phyloP scores from a whole-genome alignment of 2,113 vertebrate species.

The Notarius lentiginosus region DNA sequence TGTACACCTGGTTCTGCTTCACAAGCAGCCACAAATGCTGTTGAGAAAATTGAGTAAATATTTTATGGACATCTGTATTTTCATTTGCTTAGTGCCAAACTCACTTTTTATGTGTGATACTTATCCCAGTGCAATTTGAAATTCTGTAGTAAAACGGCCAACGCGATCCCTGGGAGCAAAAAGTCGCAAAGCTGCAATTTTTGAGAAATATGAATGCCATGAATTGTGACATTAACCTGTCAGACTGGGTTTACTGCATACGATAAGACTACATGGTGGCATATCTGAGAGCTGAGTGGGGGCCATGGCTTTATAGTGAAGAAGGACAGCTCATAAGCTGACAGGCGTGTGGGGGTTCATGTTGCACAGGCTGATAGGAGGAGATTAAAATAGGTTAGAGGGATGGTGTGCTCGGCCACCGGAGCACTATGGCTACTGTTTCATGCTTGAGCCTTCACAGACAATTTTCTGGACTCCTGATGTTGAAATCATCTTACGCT shows the following conservation, averaged over 20 bases:
- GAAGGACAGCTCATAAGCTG: conserved; percentile 58
- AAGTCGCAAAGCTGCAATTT: conserved; percentile 54
- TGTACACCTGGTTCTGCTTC: conserved; percentile 21
- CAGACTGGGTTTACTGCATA: conserved; percentile 50
- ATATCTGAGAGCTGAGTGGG: conserved; percentile 34
- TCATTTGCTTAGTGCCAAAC: background rate
- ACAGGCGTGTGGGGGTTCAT: conserved; percentile 50
- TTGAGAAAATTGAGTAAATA: conserved; percentile 34
- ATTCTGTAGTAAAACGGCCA: conserved; percentile 49
- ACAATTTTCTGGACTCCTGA: background rate
- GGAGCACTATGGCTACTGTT: conserved; percentile 49
- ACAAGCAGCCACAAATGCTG: conserved; percentile 31
- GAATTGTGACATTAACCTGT: conserved; percentile 68
- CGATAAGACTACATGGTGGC: conserved; percentile 33
- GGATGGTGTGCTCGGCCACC: conserved; percentile 56
- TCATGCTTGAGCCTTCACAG: conserved; percentile 6
- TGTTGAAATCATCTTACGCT: background rate
- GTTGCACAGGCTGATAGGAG: conserved; percentile 61
- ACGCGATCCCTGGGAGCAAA: conserved; percentile 41
- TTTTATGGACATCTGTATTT: conserved; percentile 20
- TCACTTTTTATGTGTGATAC: conserved; percentile 20
- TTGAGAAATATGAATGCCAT: conserved; percentile 58
- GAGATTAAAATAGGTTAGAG: conserved; percentile 66
- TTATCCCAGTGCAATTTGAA: conserved; percentile 42
- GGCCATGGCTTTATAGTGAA: conserved; percentile 56